Conservation (phyloP, 2,888 invertebrate species). For the Rosalia funebris region DNA sequence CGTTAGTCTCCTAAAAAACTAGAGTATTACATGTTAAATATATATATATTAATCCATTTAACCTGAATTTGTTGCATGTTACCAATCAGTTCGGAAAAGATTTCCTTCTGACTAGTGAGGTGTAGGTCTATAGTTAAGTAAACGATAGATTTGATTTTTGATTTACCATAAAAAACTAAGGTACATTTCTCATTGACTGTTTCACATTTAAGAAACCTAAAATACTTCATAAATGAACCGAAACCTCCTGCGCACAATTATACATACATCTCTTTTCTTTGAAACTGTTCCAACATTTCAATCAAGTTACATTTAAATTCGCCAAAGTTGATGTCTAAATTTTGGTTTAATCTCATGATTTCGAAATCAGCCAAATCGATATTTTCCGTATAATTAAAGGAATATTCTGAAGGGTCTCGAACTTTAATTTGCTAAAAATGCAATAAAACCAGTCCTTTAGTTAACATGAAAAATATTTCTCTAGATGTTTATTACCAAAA, state of each 20-base stretch:
- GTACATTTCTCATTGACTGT: conserved; percentile 50
- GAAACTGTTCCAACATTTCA: conserved; percentile 56
- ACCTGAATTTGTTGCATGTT: conserved; percentile 54
- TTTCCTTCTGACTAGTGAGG: conserved; percentile 58
- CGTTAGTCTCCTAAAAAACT: conserved; percentile 38
- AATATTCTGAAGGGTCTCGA: conserved; percentile 53
- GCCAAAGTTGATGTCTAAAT: conserved; percentile 58
- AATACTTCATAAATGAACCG: conserved; percentile 25
- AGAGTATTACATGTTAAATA: neutral
- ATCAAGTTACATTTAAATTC: conserved; percentile 59
- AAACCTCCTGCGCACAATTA: neutral
- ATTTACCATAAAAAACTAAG: conserved; percentile 59
- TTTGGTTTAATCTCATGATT: conserved; percentile 56
- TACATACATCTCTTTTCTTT: conserved; percentile 52
- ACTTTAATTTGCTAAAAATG: conserved; percentile 56
- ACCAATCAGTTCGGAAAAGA: conserved; percentile 58
- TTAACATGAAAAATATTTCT: too few species aligned
- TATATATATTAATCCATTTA: conserved; percentile 10
- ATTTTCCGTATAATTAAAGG: conserved; percentile 57
- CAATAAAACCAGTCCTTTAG: too few species aligned
- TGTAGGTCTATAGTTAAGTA: conserved; percentile 57
- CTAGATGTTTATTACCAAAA: conserved; percentile 43
- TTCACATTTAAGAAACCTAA: conserved; percentile 57
- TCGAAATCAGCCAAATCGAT: conserved; percentile 57
- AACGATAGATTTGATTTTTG: conserved; percentile 59